These are phyloP conservation scores for Seira sanloemensis DNA, from an alignment of 2,888 invertebrate genomes.

Conservation along the genomic window DNA sequence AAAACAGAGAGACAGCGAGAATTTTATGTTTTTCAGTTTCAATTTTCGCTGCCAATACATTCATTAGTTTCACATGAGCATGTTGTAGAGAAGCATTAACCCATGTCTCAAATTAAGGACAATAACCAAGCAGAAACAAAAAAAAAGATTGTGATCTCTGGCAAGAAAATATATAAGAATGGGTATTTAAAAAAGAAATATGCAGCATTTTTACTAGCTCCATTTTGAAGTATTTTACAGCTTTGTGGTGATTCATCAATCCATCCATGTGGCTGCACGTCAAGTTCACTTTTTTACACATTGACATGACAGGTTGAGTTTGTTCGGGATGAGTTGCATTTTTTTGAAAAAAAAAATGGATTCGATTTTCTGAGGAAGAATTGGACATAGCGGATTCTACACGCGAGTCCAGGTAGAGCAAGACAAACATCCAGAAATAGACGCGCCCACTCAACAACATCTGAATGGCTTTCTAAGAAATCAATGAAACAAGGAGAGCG, in stretches of 20 bases:
- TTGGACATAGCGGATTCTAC: too few species aligned
- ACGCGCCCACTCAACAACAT: not conserved
- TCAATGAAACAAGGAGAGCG: not conserved
- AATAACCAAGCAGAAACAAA: not conserved
- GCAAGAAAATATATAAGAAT: not conserved
- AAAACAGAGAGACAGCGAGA: too few species aligned
- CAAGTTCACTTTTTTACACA: not conserved
- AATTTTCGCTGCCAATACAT: constrained; percentile 23
- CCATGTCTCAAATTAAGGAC: not conserved
- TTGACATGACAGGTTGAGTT: not conserved
- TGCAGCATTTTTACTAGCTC: not conserved
- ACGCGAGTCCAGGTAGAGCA: not conserved
- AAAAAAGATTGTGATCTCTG: constrained; percentile 3
- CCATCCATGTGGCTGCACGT: not conserved
- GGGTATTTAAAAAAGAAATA: not conserved
- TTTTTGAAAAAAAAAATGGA: not conserved
- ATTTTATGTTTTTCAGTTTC: constrained; percentile 24
- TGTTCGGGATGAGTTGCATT: not conserved
- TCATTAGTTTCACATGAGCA: constrained; percentile 13
- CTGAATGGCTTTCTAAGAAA: not conserved
- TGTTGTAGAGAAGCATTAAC: not conserved
- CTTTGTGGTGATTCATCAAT: constrained; percentile 11
- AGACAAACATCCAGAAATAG: not conserved
- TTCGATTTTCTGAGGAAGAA: not conserved
- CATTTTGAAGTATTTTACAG: not conserved